phyloP scores from a whole-genome alignment of 2,888 invertebrate species.

The Caradrina clavipalpis region DNA sequence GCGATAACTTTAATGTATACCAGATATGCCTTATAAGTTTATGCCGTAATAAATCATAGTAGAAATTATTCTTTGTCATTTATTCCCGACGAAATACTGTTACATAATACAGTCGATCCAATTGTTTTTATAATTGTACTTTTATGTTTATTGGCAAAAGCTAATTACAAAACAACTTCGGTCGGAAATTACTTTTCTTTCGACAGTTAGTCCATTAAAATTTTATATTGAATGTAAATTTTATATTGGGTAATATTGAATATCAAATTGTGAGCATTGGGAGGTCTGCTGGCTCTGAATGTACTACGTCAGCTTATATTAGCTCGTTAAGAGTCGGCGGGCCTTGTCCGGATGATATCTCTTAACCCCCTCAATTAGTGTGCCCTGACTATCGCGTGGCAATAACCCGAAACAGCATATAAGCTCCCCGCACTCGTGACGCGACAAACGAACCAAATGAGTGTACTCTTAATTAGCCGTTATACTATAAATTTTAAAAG shows the following conservation, averaged over 20 bases:
- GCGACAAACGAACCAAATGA: conserved; percentile 80
- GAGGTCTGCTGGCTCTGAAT: conserved; percentile 51
- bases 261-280: conserved; percentile 55
- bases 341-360: conserved; percentile 81
- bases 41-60: conserved; percentile 47
- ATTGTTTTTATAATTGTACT: conserved; percentile 47
- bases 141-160: conserved; percentile 46
- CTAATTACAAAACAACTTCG: conserved; percentile 45
- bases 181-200: conserved; percentile 56
- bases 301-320: conserved; percentile 70
- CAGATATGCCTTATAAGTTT: conserved; percentile 71
- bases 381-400: conserved; percentile 77
- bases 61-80: conserved; percentile 50
- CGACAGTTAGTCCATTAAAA: conserved; percentile 46
- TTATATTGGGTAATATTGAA: conserved; percentile 46
- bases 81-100: conserved; percentile 41
- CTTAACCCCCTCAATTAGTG: conserved; percentile 84
- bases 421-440: conserved; percentile 80
- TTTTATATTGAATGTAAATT: conserved; percentile 50
- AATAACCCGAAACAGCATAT: conserved; percentile 79
- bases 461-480: conserved; percentile 87
- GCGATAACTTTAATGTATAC: conserved; percentile 67
- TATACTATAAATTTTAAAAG: conserved; percentile 88
- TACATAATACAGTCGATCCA: conserved; percentile 24
- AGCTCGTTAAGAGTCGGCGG: conserved; percentile 78